Percentiles rank a stretch among this genome's conserved stretches.
Conservation (phyloP, 2,113 vertebrate species). For the Chaenogobius annularis region DNA sequence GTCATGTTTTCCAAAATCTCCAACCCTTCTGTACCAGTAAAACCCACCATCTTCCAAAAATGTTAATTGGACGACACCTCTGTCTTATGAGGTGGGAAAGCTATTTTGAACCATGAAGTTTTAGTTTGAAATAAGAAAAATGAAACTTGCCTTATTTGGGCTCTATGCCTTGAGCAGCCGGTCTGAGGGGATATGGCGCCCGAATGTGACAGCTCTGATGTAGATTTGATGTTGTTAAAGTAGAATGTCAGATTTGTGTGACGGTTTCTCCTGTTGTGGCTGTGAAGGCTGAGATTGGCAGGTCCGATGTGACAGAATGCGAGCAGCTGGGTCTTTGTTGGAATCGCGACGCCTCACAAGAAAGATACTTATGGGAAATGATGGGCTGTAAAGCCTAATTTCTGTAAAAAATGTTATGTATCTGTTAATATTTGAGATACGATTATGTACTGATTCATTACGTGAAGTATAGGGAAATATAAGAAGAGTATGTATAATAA, state of each 20-base stretch:
- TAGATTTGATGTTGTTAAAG: conserved; percentile 31
- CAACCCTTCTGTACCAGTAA: no score
- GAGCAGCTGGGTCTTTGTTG: conserved; percentile 12
- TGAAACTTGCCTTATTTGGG: background rate
- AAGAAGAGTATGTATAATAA: no score
- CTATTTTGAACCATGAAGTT: background rate
- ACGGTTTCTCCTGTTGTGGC: conserved; percentile 29
- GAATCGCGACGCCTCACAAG: background rate
- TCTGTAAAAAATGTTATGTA: background rate
- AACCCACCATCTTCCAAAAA: background rate
- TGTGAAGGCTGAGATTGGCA: conserved; percentile 13
- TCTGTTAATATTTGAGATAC: background rate
- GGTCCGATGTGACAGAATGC: conserved; percentile 7
- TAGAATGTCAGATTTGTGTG: conserved; percentile 7
- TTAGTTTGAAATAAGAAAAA: background rate
- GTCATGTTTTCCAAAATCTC: no score
- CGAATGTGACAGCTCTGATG: conserved; percentile 16
- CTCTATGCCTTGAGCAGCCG: conserved; percentile 14
- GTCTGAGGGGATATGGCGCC: conserved; percentile 12
- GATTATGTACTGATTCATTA: background rate
- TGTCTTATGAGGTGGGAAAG: background rate
- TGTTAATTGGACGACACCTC: background rate
- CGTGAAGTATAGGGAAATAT: background rate
- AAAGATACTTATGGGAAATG: background rate
- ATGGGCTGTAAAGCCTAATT: background rate